Percentiles rank a stretch among this genome's conserved stretches.
These are phyloP conservation scores for Ceratothoa steindachneri DNA, from an alignment of 2,888 invertebrate genomes.

Conservation along the genomic window DNA sequence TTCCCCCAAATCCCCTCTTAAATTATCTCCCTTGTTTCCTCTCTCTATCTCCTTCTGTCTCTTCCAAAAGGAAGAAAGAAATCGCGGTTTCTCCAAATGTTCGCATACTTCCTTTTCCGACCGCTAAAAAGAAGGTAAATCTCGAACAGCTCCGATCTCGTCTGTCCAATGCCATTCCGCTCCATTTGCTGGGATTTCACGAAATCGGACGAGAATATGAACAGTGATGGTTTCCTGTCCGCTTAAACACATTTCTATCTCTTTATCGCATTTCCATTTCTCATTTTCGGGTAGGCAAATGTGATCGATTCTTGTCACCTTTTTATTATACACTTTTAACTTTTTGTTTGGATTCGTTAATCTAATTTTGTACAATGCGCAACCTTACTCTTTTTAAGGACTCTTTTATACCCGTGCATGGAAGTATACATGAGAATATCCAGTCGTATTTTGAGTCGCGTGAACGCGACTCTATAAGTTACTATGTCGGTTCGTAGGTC, in stretches of 20 bases:
- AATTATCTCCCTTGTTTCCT: neutral
- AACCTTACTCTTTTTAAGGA: no score
- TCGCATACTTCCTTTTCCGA: neutral
- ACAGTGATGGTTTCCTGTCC: neutral
- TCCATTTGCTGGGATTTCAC: neutral
- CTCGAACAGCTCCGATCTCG: neutral
- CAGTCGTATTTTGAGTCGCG: no score
- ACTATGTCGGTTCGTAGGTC: no score
- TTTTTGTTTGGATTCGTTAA: no score
- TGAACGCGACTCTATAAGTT: no score
- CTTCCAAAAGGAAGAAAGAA: no score
- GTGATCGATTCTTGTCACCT: no score
- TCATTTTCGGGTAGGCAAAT: no score
- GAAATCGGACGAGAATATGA: neutral
- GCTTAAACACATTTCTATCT: neutral
- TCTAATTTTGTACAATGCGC: no score
- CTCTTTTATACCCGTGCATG: no score
- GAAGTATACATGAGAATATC: no score
- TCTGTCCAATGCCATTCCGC: neutral
- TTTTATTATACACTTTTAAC: no score
- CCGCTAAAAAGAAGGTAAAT: neutral
- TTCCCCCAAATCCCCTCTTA: neutral
- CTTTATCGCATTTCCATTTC: neutral
- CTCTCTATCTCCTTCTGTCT: neutral
- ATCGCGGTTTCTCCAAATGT: neutral